These are phyloP conservation scores for Schizothorax lantsangensis DNA, from an alignment of 2,797 vertebrate species.

Conservation along the genomic window DNA sequence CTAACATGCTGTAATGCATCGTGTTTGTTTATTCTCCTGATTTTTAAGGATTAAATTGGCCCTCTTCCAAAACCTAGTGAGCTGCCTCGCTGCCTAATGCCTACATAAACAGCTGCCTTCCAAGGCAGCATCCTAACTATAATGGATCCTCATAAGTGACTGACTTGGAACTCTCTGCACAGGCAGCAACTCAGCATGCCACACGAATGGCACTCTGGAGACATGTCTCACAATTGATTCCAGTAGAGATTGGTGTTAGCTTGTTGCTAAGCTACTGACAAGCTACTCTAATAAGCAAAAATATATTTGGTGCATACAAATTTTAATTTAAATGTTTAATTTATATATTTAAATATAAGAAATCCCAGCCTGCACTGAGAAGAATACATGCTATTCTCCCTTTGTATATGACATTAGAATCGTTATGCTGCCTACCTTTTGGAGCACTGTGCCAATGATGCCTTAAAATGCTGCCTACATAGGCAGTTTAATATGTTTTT, in stretches of 20 bases:
- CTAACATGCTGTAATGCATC: not conserved
- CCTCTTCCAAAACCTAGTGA: not conserved
- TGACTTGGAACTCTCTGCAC: not conserved
- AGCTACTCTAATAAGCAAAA: not conserved
- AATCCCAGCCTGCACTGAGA: not conserved
- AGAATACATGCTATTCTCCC: not conserved
- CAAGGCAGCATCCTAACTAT: slow-evolving; percentile 14
- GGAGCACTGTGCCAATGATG: not conserved
- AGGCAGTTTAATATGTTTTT: slow-evolving; percentile 2
- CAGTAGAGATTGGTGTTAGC: not conserved
- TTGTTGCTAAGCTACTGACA: slow-evolving; percentile 8
- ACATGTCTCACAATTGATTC: not conserved
- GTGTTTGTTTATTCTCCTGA: slow-evolving; percentile 16
- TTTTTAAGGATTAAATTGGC: slow-evolving; percentile 28
- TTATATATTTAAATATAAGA: not conserved
- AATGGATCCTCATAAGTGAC: slow-evolving; percentile 12
- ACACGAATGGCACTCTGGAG: not conserved
- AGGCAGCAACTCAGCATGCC: not conserved
- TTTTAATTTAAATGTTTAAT: not conserved
- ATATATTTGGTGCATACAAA: too few relatives aligned
- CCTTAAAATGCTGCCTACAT: slow-evolving; percentile 7
- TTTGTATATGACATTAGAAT: not conserved
- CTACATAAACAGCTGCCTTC: slow-evolving; percentile 30
- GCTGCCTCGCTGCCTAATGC: not conserved
- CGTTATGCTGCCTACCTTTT: not conserved